Evolutionary conservation across 2,797 vertebrate species (phyloP).

Genomic region (Antrozous pallidus): DNA sequence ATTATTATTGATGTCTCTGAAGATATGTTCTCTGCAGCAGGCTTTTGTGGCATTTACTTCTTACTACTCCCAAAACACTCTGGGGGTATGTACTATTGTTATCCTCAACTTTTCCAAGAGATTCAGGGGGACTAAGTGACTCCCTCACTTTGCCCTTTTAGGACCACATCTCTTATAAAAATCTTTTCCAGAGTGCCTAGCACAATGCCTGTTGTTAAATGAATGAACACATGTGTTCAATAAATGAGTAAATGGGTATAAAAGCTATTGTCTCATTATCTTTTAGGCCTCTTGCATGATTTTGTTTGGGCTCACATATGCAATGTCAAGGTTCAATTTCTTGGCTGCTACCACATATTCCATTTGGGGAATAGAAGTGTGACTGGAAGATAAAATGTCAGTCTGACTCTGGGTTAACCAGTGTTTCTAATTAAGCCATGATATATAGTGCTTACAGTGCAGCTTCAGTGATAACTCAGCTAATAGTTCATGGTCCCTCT

Average conservation of each 20-base stretch:
- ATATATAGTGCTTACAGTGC: slow-evolving; percentile 20
- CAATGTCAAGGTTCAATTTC: background rate
- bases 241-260: background rate
- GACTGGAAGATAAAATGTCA: background rate
- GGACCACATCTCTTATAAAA: background rate
- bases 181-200: background rate
- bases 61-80: background rate
- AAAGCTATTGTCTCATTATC: background rate
- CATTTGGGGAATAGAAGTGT: slow-evolving; percentile 7
- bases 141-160: background rate
- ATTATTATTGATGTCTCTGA: background rate
- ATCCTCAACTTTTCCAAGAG: background rate
- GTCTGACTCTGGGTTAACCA: slow-evolving; percentile 12
- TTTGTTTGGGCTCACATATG: background rate
- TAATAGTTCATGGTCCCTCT: slow-evolving; percentile 57
- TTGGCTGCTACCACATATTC: background rate
- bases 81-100: background rate
- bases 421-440: slow-evolving; percentile 48
- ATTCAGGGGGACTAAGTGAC: background rate
- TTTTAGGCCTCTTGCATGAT: background rate
- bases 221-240: background rate
- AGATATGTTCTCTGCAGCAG: background rate
- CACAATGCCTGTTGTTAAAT: background rate
- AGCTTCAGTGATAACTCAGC: slow-evolving; percentile 56
- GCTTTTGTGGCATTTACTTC: background rate